phyloP scores from a whole-genome alignment of 2,113 vertebrate species.

The Crocuta crocuta region DNA sequence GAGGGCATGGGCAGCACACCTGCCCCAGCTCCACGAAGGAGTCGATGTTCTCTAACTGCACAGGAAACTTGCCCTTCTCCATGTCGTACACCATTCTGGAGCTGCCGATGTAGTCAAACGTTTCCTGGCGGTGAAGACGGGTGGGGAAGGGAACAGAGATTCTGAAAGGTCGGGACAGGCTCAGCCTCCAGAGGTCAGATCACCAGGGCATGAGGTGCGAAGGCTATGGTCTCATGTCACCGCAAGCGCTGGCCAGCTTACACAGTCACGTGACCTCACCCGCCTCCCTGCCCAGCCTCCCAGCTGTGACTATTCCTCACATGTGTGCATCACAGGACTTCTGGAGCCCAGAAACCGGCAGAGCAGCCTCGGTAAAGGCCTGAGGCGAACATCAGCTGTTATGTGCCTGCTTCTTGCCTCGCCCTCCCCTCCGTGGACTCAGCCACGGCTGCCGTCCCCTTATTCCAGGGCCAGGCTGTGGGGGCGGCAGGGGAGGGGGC shows the following conservation, averaged over 20 bases:
- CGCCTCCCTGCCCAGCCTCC: background rate
- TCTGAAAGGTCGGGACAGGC: background rate
- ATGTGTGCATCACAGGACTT: background rate
- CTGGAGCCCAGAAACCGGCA: constrained; percentile 14
- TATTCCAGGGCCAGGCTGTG: background rate
- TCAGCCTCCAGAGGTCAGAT: background rate
- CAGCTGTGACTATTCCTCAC: background rate
- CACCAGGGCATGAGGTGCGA: background rate
- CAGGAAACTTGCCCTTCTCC: constrained; percentile 86
- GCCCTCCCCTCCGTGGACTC: background rate
- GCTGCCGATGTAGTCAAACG: constrained; percentile 98
- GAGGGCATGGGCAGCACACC: constrained; percentile 71
- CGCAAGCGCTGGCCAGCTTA: background rate
- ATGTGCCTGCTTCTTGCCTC: background rate
- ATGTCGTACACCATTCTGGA: constrained; percentile 94
- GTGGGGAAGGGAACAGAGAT: background rate
- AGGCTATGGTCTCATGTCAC: background rate
- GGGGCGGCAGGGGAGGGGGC: background rate
- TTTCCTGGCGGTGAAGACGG: constrained; percentile 87
- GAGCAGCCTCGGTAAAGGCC: constrained; percentile 32
- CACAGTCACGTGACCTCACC: background rate
- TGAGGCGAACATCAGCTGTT: constrained; percentile 79
- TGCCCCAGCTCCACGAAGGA: constrained; percentile 88
- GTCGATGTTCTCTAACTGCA: constrained; percentile 85
- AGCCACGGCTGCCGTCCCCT: constrained; percentile 45